Conservation (phyloP, 2,888 invertebrate genomes). For the Lycaena phlaeas region DNA sequence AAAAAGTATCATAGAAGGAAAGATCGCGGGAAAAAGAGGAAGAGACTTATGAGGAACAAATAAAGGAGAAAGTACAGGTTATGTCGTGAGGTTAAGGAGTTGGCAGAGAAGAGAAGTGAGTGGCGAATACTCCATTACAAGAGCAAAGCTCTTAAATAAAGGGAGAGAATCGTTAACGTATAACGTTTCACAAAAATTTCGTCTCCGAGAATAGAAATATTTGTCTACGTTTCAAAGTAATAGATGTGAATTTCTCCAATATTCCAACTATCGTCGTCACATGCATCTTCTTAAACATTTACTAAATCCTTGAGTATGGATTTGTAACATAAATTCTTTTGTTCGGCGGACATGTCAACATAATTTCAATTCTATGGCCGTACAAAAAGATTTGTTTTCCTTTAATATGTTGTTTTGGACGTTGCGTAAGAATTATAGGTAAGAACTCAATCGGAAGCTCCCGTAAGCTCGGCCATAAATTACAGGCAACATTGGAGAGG, state of each 20-base stretch:
- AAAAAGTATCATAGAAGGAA: no score
- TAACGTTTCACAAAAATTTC: not conserved
- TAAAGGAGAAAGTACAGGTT: no score
- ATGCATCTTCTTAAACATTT: not conserved
- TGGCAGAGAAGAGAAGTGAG: no score
- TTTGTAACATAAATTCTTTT: conserved; percentile 5
- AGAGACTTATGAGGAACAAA: no score
- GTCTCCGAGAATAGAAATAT: conserved; percentile 4
- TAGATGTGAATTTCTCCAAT: no score
- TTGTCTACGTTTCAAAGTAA: conserved; percentile 11
- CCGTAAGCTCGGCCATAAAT: conserved; percentile 47
- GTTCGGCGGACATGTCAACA: not conserved
- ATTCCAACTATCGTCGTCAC: not conserved
- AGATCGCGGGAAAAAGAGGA: no score
- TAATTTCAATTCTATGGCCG: not conserved
- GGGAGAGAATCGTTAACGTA: no score
- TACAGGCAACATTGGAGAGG: conserved; percentile 36
- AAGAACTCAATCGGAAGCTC: conserved; percentile 33
- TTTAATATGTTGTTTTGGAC: not conserved
- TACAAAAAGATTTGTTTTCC: conserved; percentile 6
- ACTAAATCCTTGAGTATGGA: conserved; percentile 5
- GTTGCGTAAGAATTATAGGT: conserved; percentile 9
- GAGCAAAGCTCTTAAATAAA: no score
- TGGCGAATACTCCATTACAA: no score
- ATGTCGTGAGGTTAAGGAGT: no score